phyloP scores from a whole-genome alignment of 2,113 vertebrate genomes.

The Hemibates koningsi region DNA sequence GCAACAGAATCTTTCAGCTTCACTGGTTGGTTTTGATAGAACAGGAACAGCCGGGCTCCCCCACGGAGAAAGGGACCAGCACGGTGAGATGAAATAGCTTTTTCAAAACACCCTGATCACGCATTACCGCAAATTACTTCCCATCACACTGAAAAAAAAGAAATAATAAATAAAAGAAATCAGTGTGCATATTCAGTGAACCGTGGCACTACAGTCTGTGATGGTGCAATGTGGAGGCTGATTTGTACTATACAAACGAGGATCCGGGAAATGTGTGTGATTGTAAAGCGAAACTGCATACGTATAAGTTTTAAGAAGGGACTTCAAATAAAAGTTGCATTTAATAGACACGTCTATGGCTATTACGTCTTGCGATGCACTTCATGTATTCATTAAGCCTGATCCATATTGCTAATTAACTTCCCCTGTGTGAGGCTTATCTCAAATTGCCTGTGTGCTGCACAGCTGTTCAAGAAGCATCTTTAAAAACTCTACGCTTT shows the following conservation, averaged over 20 bases:
- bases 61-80: constrained; percentile 32
- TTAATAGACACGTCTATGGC: constrained; percentile 37
- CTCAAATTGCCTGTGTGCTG: constrained; percentile 45
- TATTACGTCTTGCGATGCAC: constrained; percentile 38
- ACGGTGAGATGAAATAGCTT: constrained; percentile 41
- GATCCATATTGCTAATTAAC: constrained; percentile 64
- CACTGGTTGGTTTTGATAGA: constrained; percentile 31
- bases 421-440: constrained; percentile 37
- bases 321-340: constrained; percentile 30
- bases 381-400: constrained; percentile 51
- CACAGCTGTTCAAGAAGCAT: constrained; percentile 60
- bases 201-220: neutral
- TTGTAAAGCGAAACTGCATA: constrained; percentile 30
- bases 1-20: constrained; percentile 27
- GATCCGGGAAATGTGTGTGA: constrained; percentile 24
- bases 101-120: constrained; percentile 49
- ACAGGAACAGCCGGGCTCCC: constrained; percentile 38
- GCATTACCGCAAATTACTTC: constrained; percentile 62
- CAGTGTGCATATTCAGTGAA: constrained; percentile 40
- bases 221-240: neutral
- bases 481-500: constrained; percentile 27
- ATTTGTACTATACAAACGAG: constrained; percentile 40
- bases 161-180: constrained; percentile 62
- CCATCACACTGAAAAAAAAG: constrained; percentile 20
- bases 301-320: neutral